phyloP scores from a whole-genome alignment of 2,113 vertebrate species.

The Rhombomys opimus region DNA sequence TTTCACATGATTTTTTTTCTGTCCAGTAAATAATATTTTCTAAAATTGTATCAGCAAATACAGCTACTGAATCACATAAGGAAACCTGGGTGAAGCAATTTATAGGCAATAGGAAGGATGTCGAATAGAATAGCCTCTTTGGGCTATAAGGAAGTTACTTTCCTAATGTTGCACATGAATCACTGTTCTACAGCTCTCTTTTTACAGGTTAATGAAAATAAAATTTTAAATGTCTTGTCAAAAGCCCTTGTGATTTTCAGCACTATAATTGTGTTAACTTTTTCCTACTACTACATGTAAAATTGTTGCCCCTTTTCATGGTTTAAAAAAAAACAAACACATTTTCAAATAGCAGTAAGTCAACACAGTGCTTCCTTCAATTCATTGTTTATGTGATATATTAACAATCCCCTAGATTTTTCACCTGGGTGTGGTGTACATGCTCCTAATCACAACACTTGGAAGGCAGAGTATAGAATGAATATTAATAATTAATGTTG shows the following conservation, averaged over 20 bases:
- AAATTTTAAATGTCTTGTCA: slow-evolving; percentile 58
- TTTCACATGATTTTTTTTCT: slow-evolving; percentile 29
- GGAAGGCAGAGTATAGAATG: neutral
- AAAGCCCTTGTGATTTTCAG: slow-evolving; percentile 59
- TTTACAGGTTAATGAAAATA: slow-evolving; percentile 55
- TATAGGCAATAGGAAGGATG: neutral
- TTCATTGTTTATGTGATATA: slow-evolving; percentile 47
- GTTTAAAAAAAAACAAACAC: neutral
- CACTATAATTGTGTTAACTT: slow-evolving; percentile 36
- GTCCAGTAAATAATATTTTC: neutral
- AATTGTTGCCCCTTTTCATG: slow-evolving; percentile 41
- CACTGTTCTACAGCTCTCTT: slow-evolving; percentile 9
- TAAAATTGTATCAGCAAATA: slow-evolving; percentile 3
- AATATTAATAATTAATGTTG: too few species aligned
- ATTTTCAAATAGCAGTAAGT: slow-evolving; percentile 17
- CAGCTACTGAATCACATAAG: neutral
- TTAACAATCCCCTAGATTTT: slow-evolving; percentile 4
- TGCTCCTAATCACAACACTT: neutral
- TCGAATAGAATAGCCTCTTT: slow-evolving; percentile 42
- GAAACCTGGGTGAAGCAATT: slow-evolving; percentile 21
- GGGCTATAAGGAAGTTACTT: slow-evolving; percentile 15
- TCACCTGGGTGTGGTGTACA: neutral
- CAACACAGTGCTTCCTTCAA: slow-evolving; percentile 2
- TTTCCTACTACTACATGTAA: slow-evolving; percentile 37
- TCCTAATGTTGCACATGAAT: slow-evolving; percentile 14